A percentile compares a stretch with the other conserved stretches of the same genome.
Evolutionary conservation across 1,140 invertebrate species (phyloP).

Genomic region (Sesamia nonagrioides): DNA sequence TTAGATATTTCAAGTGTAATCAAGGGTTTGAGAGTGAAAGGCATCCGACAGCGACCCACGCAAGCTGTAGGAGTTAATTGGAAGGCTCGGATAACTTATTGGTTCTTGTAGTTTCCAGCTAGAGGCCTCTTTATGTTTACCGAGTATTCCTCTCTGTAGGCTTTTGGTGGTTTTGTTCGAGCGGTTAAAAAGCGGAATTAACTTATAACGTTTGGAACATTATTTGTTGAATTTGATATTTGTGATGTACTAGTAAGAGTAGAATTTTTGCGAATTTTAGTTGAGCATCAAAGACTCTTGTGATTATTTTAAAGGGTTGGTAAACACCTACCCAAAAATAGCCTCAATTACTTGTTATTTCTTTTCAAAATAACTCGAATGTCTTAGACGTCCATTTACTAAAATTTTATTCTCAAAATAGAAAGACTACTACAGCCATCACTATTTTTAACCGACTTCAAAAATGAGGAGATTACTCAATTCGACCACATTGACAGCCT

Average conservation of each 20-base stretch:
- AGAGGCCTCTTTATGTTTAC: background rate
- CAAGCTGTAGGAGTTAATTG: constrained; percentile 42
- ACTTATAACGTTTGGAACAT: too few relatives aligned
- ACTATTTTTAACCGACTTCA: too few relatives aligned
- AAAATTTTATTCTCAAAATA: background rate
- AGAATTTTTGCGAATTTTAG: background rate
- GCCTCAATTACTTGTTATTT: too few relatives aligned
- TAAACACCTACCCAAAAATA: too few relatives aligned
- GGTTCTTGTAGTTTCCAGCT: constrained; percentile 14
- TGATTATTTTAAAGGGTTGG: too few relatives aligned
- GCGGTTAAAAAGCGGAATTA: too few relatives aligned
- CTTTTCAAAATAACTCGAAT: background rate
- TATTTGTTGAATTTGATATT: background rate
- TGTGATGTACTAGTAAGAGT: background rate
- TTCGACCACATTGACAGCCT: too few relatives aligned
- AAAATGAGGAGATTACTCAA: too few relatives aligned
- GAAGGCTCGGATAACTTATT: constrained; percentile 36
- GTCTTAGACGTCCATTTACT: background rate
- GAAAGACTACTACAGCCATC: too few relatives aligned
- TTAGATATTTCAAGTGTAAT: constrained; percentile 24
- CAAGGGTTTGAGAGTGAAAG: background rate
- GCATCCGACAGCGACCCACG: constrained; percentile 18
- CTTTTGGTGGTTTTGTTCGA: background rate
- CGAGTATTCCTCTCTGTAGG: background rate
- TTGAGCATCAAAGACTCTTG: too few relatives aligned